Base-by-base conservation (phyloP, 2,888 invertebrate species). In the Eupithecia inturbata region DNA sequence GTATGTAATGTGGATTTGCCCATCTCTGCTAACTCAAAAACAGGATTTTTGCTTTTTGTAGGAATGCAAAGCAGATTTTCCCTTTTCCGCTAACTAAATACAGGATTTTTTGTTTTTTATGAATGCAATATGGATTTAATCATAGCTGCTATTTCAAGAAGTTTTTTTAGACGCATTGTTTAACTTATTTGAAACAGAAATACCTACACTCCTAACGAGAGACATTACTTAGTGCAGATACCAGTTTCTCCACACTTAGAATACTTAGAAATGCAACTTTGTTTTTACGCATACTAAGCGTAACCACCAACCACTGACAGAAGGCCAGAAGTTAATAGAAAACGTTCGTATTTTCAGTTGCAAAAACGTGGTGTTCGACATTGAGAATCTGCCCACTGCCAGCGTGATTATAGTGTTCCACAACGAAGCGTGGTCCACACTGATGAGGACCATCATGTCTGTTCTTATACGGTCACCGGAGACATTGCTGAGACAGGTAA, bases 401-500 rank as follows among this genome's bases (percentile, higher is more conserved):
- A 97, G 97, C 79, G 96, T 99, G 22, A 97, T 99, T 70, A 98
- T 99, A 80, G 99, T 99, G 1, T 99, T 99, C 89, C 99, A 99
- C 89, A 99, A 99, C 89, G 99, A 99, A 92, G 99, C 99, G 0
- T 99, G 99, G 98, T 99, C 99, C 4, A 99, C 99, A 0, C 95
- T 99, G 16, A 94, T 99, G 83, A 95, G 99, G 71, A 99, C 99
- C 1, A 97, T 99, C 36, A 98, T 98, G 95, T 99, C 99, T 83
- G 98, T 98, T 62, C 97, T 99, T 74, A 96, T 97, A 86, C 95
- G 99, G 80, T 98, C 99, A 2, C 99, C 99, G 0, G 89, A 90
- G 19, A 87, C 95, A 75, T 91, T 99, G 62, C 90, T 99, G 96
- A 97, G 91, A 95, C 97, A 96, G 96, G 98, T 97, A 91, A 39